Percentiles rank a stretch among this genome's conserved stretches.
phyloP scores from a whole-genome alignment of 2,888 invertebrate genomes.

The Cephus spinipes region DNA sequence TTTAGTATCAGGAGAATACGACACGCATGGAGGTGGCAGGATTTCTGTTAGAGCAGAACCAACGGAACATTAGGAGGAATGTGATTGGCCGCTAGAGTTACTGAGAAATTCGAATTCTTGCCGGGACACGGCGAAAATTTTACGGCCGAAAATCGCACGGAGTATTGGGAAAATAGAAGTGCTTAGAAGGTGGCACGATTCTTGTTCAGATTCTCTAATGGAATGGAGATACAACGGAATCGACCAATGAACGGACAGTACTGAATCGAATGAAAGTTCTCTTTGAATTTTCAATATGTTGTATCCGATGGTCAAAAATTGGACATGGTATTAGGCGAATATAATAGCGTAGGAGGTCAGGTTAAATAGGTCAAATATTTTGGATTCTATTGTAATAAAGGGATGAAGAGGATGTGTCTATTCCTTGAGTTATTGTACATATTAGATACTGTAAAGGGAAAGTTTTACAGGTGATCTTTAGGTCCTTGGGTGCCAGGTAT shows the following conservation, averaged over 20 bases:
- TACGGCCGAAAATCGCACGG: not conserved
- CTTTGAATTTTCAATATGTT: not conserved
- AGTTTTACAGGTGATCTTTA: not conserved
- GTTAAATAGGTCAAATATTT: not conserved
- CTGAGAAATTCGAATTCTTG: slow-evolving; percentile 6
- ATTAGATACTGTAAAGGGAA: not conserved
- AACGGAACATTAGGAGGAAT: no score
- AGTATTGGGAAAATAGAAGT: no score
- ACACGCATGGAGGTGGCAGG: no score
- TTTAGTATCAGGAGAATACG: no score
- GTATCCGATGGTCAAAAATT: not conserved
- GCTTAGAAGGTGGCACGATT: no score
- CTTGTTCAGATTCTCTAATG: no score
- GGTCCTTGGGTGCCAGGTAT: not conserved
- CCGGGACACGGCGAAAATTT: not conserved
- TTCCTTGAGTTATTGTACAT: not conserved
- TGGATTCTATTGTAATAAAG: not conserved
- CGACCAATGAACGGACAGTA: not conserved
- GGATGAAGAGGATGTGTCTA: not conserved
- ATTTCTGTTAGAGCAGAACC: no score
- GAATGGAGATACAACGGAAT: not conserved
- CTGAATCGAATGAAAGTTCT: not conserved
- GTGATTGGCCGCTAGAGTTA: not conserved
- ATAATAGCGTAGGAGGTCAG: not conserved
- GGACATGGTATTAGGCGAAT: not conserved